A percentile compares a stretch with the other conserved stretches of the same genome.
Conservation (phyloP, 2,113 vertebrate species). For the Litocranius walleri region DNA sequence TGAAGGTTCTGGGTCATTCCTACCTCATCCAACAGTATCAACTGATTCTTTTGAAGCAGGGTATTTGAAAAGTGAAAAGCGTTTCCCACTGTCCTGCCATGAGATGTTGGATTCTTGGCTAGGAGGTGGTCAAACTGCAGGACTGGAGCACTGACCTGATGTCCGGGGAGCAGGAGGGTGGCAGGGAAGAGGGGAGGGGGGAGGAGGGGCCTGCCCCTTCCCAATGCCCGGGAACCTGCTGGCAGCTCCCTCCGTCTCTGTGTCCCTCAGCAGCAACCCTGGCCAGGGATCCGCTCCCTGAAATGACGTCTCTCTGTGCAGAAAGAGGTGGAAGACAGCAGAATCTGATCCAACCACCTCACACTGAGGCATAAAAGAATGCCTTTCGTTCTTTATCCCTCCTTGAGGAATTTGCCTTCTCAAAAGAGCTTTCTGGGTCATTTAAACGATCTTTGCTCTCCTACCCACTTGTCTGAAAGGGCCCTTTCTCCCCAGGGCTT, state of each 20-base stretch:
- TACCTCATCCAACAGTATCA: background rate
- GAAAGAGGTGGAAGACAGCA: background rate
- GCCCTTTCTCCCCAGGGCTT: background rate
- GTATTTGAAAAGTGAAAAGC: background rate
- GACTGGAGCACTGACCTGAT: background rate
- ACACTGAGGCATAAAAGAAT: background rate
- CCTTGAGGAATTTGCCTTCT: background rate
- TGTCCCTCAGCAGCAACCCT: background rate
- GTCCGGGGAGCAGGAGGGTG: background rate
- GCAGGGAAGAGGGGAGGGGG: background rate
- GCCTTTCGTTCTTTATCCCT: background rate
- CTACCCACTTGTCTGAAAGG: background rate
- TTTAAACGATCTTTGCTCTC: background rate
- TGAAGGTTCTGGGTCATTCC: background rate
- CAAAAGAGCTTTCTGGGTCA: constrained; percentile 51
- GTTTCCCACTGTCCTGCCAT: background rate
- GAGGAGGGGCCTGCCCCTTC: background rate
- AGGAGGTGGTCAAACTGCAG: background rate
- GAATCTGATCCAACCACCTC: background rate
- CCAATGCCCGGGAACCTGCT: background rate
- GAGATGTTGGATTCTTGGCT: background rate
- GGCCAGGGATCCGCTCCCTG: background rate
- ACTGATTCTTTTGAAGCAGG: background rate
- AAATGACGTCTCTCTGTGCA: background rate
- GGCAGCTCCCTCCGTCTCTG: background rate